A percentile compares a stretch with the other conserved stretches of the same genome.
phyloP scores from a whole-genome alignment of 1,140 invertebrate species.

The Orussus abietinus region DNA sequence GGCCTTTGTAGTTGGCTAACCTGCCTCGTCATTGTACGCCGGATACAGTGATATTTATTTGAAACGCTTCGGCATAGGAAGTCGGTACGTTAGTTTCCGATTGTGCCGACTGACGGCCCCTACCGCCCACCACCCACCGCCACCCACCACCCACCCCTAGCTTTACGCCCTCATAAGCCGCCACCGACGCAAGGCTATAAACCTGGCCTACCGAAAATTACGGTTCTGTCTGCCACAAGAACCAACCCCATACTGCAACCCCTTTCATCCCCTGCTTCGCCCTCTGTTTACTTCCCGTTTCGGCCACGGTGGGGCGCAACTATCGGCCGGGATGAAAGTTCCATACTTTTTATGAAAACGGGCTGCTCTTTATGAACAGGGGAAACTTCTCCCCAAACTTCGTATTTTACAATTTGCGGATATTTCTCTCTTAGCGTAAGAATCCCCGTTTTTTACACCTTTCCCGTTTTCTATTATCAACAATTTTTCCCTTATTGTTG shows the following conservation, averaged over 20 bases:
- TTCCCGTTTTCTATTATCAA: no score
- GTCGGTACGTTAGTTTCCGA: neutral
- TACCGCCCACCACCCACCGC: constrained; percentile 3
- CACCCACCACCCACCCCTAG: constrained; percentile 10
- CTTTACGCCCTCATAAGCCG: constrained; percentile 20
- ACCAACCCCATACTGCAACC: constrained; percentile 14
- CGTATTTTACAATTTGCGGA: no score
- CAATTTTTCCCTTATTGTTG: no score
- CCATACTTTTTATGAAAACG: no score
- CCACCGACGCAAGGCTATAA: constrained; percentile 33
- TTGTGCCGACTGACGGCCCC: no score
- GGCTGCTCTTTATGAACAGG: no score
- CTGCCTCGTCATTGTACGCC: constrained; percentile 12
- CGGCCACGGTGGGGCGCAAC: no score
- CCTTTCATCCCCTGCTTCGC: neutral
- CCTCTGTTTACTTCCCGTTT: no score
- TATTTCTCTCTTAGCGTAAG: no score
- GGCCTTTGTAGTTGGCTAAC: constrained; percentile 2
- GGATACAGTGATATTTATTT: constrained; percentile 20
- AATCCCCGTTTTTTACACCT: no score
- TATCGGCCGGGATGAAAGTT: no score
- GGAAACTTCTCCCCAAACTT: no score
- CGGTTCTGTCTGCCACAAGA: constrained; percentile 29
- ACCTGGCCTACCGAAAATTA: constrained; percentile 43
- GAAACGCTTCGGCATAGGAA: neutral